Evolutionary conservation across 1,140 invertebrate species (phyloP).

Genomic region (Sinonovacula constricta): DNA sequence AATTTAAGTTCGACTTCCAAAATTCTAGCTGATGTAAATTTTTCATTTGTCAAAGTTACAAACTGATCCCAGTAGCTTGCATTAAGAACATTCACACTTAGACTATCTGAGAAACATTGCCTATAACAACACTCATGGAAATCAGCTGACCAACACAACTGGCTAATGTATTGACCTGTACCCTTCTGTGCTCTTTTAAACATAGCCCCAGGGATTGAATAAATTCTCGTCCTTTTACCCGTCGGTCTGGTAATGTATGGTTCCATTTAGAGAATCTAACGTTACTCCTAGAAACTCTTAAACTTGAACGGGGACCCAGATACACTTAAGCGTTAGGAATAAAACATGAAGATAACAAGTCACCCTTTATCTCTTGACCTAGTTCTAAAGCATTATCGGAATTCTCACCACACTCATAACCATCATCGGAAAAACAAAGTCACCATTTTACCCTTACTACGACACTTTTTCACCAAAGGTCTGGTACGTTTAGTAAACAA

Average conservation of each 20-base stretch:
- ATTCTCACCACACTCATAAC: background rate
- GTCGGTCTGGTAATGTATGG: constrained; percentile 37
- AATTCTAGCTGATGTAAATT: background rate
- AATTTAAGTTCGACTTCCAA: constrained; percentile 1
- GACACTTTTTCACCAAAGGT: constrained; percentile 30
- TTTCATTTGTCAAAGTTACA: background rate
- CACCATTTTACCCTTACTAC: constrained; percentile 1
- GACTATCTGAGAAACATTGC: constrained; percentile 40
- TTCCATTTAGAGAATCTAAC: constrained; percentile 20
- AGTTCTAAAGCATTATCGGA: background rate
- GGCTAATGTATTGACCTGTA: constrained; percentile 33
- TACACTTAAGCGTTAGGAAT: constrained; percentile 47
- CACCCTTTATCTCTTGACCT: constrained; percentile 6
- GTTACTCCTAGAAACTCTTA: constrained; percentile 41
- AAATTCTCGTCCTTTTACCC: constrained; percentile 32
- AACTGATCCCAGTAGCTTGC: background rate
- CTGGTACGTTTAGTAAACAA: constrained; percentile 25
- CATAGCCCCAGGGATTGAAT: constrained; percentile 6
- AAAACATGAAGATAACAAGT: constrained; percentile 47
- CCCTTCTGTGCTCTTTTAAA: background rate
- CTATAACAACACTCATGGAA: constrained; percentile 37
- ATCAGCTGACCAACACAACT: constrained; percentile 48
- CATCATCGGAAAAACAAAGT: constrained; percentile 28
- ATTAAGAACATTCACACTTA: constrained; percentile 32
- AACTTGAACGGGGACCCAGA: constrained; percentile 29